Percentiles rank a stretch among this genome's conserved stretches.
These are phyloP conservation scores for Autographa gamma DNA, from an alignment of 2,888 invertebrate genomes.

Conservation along the genomic window DNA sequence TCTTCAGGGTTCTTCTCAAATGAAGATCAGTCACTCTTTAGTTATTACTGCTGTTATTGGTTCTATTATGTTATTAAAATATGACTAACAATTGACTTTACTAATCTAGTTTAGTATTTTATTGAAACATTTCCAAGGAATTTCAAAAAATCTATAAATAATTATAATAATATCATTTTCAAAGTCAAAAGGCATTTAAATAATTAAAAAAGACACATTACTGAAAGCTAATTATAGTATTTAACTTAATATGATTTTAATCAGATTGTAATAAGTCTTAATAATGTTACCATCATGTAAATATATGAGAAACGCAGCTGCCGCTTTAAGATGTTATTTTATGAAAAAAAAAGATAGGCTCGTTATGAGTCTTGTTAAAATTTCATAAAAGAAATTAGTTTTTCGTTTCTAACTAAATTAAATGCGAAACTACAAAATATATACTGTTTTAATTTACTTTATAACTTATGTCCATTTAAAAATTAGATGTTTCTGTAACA, in stretches of 20 bases:
- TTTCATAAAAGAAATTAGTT: too few relatives aligned
- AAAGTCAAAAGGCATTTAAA: background rate
- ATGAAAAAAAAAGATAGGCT: background rate
- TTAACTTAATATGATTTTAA: background rate
- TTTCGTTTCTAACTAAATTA: background rate
- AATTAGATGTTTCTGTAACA: background rate
- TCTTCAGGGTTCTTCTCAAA: background rate
- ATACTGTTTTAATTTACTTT: too few relatives aligned
- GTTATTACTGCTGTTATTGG: background rate
- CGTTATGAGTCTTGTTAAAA: too few relatives aligned
- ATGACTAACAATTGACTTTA: conserved; percentile 3
- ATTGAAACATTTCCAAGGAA: too few relatives aligned
- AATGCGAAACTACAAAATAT: background rate
- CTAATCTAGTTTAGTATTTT: conserved; percentile 9
- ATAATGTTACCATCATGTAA: background rate
- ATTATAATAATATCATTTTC: background rate
- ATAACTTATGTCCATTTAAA: background rate
- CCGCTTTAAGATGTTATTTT: background rate
- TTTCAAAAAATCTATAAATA: too few relatives aligned
- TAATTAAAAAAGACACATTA: background rate
- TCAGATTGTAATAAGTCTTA: background rate
- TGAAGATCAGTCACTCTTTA: background rate
- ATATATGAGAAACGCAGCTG: background rate
- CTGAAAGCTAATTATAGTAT: background rate
- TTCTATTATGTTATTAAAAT: background rate